These are phyloP conservation scores for Panagrolaimus sp. DNA, from an alignment of 1,140 invertebrate species.

Conservation along the genomic window DNA sequence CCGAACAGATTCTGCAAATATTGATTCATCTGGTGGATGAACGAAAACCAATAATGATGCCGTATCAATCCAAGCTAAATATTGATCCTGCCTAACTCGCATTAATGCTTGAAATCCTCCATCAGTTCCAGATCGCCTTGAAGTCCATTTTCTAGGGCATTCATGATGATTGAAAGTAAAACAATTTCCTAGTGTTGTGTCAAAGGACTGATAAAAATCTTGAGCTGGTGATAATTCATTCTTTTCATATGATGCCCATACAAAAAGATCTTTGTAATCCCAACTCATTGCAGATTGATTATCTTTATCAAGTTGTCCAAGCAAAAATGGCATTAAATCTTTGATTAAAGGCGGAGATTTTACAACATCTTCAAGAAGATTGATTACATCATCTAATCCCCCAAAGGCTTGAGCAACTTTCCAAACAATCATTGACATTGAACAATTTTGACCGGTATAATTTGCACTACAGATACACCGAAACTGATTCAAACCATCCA, in stretches of 20 bases:
- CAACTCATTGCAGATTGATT: conserved; percentile 32
- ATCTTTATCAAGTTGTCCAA: conserved; percentile 5
- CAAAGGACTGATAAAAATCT: conserved; percentile 22
- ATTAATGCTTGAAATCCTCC: conserved; percentile 31
- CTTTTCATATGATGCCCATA: conserved; percentile 36
- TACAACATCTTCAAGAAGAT: neutral
- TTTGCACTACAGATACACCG: neutral
- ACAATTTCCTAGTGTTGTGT: conserved; percentile 31
- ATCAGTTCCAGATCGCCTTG: conserved; percentile 18
- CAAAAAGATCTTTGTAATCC: conserved; percentile 28
- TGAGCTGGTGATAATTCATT: conserved; percentile 18
- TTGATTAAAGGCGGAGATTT: neutral
- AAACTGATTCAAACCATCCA: neutral
- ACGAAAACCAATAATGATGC: conserved; percentile 26
- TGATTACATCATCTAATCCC: neutral
- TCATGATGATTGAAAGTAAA: conserved; percentile 34
- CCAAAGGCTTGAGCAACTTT: neutral
- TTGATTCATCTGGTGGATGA: conserved; percentile 18
- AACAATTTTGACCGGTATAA: neutral
- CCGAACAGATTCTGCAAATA: conserved; percentile 30
- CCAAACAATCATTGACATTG: neutral
- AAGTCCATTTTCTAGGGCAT: neutral
- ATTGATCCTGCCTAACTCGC: conserved; percentile 30
- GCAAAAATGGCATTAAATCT: neutral
- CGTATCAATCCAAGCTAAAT: conserved; percentile 30